These are phyloP conservation scores for Eueremaeus valkanovi DNA, from an alignment of 2,888 invertebrate species.

Conservation along the genomic window DNA sequence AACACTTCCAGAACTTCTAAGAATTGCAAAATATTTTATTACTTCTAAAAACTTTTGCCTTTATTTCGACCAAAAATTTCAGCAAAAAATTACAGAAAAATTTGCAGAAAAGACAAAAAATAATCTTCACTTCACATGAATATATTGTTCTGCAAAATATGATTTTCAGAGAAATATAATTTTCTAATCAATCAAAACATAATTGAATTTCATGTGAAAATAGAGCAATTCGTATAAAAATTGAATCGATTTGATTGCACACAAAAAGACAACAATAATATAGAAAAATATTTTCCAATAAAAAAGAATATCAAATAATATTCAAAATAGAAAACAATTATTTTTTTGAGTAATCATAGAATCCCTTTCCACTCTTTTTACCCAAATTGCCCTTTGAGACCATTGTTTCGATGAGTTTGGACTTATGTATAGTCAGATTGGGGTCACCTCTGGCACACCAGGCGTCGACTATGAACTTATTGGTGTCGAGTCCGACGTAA, in stretches of 20 bases:
- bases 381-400: constrained; percentile 74
- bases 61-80: constrained; percentile 1
- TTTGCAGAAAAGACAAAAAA: neutral
- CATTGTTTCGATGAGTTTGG: constrained; percentile 59
- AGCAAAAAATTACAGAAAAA: neutral
- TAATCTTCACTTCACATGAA: neutral
- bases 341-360: constrained; percentile 63
- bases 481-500: constrained; percentile 77
- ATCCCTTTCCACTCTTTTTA: constrained; percentile 73
- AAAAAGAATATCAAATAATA: neutral
- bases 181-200: neutral
- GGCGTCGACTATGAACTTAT: constrained; percentile 66
- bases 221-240: neutral
- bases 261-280: constrained; percentile 4
- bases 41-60: neutral
- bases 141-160: too few species aligned
- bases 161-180: neutral
- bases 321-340: neutral
- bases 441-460: constrained; percentile 40
- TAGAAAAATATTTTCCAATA: neutral
- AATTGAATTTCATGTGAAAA: neutral
- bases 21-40: neutral
- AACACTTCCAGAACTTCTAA: constrained; percentile 5
- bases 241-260: neutral
- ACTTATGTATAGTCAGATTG: constrained; percentile 35